These are phyloP conservation scores for Meganola albula DNA, from an alignment of 2,888 invertebrate species.

Conservation along the genomic window DNA sequence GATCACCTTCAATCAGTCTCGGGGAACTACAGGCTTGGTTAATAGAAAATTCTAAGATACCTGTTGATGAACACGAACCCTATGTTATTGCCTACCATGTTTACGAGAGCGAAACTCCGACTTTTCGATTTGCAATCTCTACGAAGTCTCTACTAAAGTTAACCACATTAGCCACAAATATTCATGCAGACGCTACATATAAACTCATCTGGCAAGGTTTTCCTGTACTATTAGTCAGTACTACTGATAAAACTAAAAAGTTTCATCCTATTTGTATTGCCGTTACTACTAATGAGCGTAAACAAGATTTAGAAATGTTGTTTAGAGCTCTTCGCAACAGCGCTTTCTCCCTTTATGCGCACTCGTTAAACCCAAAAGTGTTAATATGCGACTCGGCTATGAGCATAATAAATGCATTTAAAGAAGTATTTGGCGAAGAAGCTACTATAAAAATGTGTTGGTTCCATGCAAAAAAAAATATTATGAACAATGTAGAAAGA, in stretches of 20 bases:
- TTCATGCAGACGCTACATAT: conserved; percentile 11
- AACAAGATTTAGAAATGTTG: conserved; percentile 4
- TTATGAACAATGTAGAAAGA: conserved; percentile 7
- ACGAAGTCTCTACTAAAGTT: conserved; percentile 9
- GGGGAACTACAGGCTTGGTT: conserved; percentile 11
- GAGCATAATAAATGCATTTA: conserved; percentile 8
- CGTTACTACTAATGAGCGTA: conserved; percentile 14
- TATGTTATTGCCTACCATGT: conserved; percentile 9
- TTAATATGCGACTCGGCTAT: conserved; percentile 19
- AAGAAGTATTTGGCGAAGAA: conserved; percentile 13
- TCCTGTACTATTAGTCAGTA: conserved; percentile 10
- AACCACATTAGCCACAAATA: conserved; percentile 10
- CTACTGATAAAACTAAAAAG: conserved; percentile 17
- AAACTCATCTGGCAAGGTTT: conserved; percentile 7
- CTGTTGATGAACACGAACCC: conserved; percentile 10
- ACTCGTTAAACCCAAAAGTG: conserved; percentile 13
- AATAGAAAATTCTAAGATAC: conserved; percentile 7
- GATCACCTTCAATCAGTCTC: conserved; percentile 10
- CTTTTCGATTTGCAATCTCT: conserved; percentile 7
- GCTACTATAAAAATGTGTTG: conserved; percentile 17
- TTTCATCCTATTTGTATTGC: conserved; percentile 18
- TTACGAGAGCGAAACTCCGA: conserved; percentile 6
- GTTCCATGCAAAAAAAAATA: conserved; percentile 22
- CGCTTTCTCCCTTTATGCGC: conserved; percentile 6
- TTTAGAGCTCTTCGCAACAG: conserved; percentile 3